A percentile compares a stretch with the other conserved stretches of the same genome.
Conservation (phyloP, 2,888 invertebrate species). For the Diarsia rubi region DNA sequence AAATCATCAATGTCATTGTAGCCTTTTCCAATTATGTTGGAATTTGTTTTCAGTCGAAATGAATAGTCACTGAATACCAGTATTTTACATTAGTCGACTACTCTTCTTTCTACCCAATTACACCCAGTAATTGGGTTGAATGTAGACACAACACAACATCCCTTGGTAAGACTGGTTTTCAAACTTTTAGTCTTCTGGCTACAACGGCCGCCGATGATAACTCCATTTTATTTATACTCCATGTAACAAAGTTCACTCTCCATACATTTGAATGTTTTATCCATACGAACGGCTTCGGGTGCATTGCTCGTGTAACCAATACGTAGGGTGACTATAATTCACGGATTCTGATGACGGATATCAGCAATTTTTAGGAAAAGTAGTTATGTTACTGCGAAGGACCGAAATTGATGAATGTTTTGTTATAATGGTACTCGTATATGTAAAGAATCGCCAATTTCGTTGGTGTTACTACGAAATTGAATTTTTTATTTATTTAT, state of each 20-base stretch:
- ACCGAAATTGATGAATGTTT: neutral
- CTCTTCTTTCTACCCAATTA: neutral
- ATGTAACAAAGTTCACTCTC: slow-evolving; percentile 17
- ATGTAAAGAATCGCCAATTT: neutral
- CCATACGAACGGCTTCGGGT: slow-evolving; percentile 45
- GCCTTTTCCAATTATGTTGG: neutral
- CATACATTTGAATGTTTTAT: slow-evolving; percentile 62
- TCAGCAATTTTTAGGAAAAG: neutral
- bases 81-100: neutral
- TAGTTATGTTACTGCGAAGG: neutral
- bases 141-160: too few relatives aligned
- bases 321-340: slow-evolving; percentile 30
- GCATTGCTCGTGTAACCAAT: slow-evolving; percentile 50
- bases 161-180: neutral
- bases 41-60: neutral
- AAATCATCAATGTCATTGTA: neutral
- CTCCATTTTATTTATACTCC: slow-evolving; percentile 37
- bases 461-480: neutral
- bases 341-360: neutral
- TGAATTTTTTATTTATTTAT: neutral
- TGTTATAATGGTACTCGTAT: neutral
- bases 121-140: too few relatives aligned
- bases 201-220: neutral
- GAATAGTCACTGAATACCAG: neutral
- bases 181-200: neutral